phyloP scores from a whole-genome alignment of 2,888 invertebrate species.

The Mesorhabditis spiculigera region DNA sequence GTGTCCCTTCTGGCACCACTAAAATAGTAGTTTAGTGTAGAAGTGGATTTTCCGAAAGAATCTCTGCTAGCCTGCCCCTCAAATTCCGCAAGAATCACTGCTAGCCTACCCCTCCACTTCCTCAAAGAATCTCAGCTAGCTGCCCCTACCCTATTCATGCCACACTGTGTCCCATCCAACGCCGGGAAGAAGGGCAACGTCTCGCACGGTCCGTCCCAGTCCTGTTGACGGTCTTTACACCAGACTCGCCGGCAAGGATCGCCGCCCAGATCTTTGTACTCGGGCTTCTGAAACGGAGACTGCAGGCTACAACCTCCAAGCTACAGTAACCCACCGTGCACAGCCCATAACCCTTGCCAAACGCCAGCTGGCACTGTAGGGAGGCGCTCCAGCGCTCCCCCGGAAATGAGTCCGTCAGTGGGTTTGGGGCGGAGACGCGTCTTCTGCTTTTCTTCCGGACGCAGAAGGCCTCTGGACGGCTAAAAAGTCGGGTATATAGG shows the following conservation, averaged over 20 bases:
- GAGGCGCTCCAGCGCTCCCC: not conserved
- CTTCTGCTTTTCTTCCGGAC: slow-evolving; percentile 18
- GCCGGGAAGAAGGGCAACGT: slow-evolving; percentile 52
- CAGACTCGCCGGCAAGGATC: slow-evolving; percentile 47
- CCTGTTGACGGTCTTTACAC: slow-evolving; percentile 47
- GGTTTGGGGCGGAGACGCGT: not conserved
- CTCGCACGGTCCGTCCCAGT: slow-evolving; percentile 41
- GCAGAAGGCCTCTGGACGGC: slow-evolving; percentile 10
- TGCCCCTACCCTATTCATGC: slow-evolving; percentile 32
- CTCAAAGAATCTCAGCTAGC: no score
- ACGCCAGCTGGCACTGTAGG: slow-evolving; percentile 52
- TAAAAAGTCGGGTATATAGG: no score
- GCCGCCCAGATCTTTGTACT: slow-evolving; percentile 25
- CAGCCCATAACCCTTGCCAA: slow-evolving; percentile 47
- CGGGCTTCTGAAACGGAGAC: slow-evolving; percentile 28
- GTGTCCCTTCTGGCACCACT: no score
- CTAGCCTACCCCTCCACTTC: no score
- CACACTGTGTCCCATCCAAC: slow-evolving; percentile 53
- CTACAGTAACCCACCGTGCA: slow-evolving; percentile 32
- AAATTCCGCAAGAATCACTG: no score
- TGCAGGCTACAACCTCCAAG: not conserved
- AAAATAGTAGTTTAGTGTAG: no score
- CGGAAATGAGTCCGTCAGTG: not conserved
- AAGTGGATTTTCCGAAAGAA: no score
- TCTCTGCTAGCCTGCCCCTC: no score